Conservation (phyloP, 2,797 vertebrate species). For the Rachycentron canadum region DNA sequence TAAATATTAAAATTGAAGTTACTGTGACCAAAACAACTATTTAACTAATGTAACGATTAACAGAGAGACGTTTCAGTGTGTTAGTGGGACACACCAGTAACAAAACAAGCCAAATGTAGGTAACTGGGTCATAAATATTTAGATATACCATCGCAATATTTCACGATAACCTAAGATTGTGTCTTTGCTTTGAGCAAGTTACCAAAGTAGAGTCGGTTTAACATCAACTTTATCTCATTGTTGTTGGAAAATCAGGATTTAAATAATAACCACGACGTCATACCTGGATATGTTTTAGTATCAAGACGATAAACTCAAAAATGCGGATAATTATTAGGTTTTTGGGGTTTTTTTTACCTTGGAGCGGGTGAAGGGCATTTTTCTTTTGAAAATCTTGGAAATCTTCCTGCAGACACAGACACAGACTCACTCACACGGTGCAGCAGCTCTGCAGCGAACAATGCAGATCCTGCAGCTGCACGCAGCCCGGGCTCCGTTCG, state of each 20-base stretch:
- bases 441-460: conserved; percentile 55
- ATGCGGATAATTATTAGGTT: accelerated
- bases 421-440: neutral
- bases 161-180: no score
- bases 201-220: no score
- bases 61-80: neutral
- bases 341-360: conserved; percentile 74
- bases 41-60: no score
- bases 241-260: neutral
- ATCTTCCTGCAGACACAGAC: neutral
- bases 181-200: neutral
- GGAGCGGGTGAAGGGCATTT: conserved; percentile 81
- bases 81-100: conserved; percentile 15
- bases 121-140: neutral
- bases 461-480: conserved; percentile 44
- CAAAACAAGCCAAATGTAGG: neutral
- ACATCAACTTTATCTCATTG: neutral
- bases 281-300: neutral
- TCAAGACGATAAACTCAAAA: neutral
- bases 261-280: neutral
- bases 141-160: no score
- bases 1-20: neutral
- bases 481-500: conserved; percentile 29
- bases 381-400: conserved; percentile 6
- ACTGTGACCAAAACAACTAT: no score